These are phyloP conservation scores for Chironomus striatipennis DNA, from an alignment of 1,140 invertebrate species.

Conservation along the genomic window DNA sequence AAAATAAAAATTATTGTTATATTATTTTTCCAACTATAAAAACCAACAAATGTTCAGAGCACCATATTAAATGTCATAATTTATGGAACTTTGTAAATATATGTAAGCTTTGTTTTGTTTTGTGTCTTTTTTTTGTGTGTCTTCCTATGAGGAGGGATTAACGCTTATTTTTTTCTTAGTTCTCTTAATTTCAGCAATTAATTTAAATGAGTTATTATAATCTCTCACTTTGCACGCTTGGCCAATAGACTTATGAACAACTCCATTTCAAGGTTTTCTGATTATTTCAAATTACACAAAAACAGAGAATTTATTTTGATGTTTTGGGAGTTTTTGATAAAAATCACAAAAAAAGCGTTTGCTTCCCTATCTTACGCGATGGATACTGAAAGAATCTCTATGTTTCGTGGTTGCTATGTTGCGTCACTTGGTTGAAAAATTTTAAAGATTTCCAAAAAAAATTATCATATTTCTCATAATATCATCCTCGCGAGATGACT, in stretches of 20 bases:
- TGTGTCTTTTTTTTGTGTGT: background rate
- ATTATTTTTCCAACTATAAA: slow-evolving; percentile 8
- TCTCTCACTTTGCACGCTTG: background rate
- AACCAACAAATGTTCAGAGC: background rate
- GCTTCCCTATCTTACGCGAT: background rate
- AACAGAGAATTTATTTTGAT: background rate
- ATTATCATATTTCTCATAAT: background rate
- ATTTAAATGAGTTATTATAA: slow-evolving; percentile 19
- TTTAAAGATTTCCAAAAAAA: background rate
- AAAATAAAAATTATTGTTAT: background rate
- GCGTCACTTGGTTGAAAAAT: too few relatives aligned
- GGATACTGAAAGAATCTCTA: background rate
- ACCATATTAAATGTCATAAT: slow-evolving; percentile 10
- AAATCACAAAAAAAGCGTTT: background rate
- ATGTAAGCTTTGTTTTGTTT: background rate
- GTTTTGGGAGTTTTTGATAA: background rate
- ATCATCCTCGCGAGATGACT: background rate
- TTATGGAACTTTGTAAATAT: slow-evolving; percentile 3
- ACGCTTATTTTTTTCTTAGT: background rate
- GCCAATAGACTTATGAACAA: too few relatives aligned
- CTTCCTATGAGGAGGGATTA: background rate
- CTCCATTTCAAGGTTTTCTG: too few relatives aligned
- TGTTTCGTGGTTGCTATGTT: too few relatives aligned
- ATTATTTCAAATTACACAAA: background rate
- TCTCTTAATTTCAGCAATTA: slow-evolving; percentile 15